phyloP scores from a whole-genome alignment of 2,888 invertebrate genomes.

The Elegia similella region DNA sequence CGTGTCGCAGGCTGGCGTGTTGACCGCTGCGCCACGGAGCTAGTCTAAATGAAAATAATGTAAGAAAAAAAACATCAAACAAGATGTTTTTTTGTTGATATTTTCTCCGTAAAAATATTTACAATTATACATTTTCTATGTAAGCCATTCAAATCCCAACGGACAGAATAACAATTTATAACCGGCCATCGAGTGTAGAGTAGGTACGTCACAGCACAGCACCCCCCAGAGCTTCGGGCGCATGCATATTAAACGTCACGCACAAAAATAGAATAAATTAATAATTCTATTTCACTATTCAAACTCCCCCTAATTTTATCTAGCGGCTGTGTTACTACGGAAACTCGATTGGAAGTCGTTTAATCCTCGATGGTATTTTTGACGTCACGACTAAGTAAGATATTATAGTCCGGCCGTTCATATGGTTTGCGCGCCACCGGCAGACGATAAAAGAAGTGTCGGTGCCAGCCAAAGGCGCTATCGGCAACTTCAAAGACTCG shows the following conservation, averaged over 20 bases:
- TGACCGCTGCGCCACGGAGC: too few species aligned
- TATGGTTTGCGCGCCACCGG: too few species aligned
- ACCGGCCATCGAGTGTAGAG: not conserved
- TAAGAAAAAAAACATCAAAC: too few species aligned
- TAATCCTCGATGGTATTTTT: not conserved
- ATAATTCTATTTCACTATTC: conserved; percentile 69
- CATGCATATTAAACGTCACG: conserved; percentile 71
- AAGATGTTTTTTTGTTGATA: too few species aligned
- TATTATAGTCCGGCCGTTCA: too few species aligned
- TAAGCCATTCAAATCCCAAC: conserved; percentile 33
- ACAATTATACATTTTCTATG: conserved; percentile 19
- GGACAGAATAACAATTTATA: conserved; percentile 40
- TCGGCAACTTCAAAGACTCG: too few species aligned
- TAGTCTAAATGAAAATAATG: too few species aligned
- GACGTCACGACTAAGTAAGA: not conserved
- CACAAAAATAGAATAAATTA: conserved; percentile 72
- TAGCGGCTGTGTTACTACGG: conserved; percentile 25
- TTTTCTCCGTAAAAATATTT: too few species aligned
- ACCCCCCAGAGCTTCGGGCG: conserved; percentile 32
- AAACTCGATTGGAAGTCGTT: conserved; percentile 21
- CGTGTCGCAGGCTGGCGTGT: too few species aligned
- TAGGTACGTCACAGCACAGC: not conserved
- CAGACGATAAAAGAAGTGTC: too few species aligned
- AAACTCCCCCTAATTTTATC: conserved; percentile 39
- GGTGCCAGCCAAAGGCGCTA: too few species aligned